Base-by-base conservation (phyloP, 2,888 invertebrate species). In the Cactoblastis cactorum region DNA sequence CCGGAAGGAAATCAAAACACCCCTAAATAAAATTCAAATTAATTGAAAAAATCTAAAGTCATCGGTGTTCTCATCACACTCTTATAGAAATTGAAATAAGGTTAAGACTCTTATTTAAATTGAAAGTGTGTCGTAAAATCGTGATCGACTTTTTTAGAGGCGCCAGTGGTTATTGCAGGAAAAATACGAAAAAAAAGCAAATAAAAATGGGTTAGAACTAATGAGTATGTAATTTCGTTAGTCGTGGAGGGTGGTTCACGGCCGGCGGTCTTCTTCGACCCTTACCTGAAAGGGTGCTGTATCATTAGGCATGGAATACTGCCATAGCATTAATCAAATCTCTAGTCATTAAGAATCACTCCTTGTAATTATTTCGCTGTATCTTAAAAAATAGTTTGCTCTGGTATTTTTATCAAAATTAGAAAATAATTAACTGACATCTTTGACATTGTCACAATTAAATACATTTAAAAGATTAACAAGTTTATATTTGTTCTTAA, bases 141-240 rank as follows among this genome's bases (percentile, higher is more conserved):
- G 57, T 55, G 57, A 61, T 56, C 47, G 41, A 53, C 51, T 54
- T 52, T 50, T 50, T 52, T 46, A 54, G 51, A 15, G 72, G 68
- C 69, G 60, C 51, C 51, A 52, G 55, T 58, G 63, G 59, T 62
- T 67, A 62, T 69, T 61, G 62, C 62, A 61, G 58, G 54, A 46
- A 39, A 52, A 52, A 54, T 50, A 53, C 45, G 45, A 39, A 51
- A 59, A 72, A 77, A 78, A 80, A 83, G 77, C 73, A 75, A 72
- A 80, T 74, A 73, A 79, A 78, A 81, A 74, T 68, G 69, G 73
- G 77, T 80, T 70, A 74, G 70, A 78, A 75, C 77, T 83, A 85
- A 87, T 86, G 83, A 83, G 83, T 84, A 78, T 83, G 81, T 85
- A 83, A 87, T 86, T 82, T 83, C 55, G 79, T 81, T 77, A 72